These are phyloP conservation scores for Atopsyche davidsoni DNA, from an alignment of 1,140 invertebrate species.

Conservation along the genomic window DNA sequence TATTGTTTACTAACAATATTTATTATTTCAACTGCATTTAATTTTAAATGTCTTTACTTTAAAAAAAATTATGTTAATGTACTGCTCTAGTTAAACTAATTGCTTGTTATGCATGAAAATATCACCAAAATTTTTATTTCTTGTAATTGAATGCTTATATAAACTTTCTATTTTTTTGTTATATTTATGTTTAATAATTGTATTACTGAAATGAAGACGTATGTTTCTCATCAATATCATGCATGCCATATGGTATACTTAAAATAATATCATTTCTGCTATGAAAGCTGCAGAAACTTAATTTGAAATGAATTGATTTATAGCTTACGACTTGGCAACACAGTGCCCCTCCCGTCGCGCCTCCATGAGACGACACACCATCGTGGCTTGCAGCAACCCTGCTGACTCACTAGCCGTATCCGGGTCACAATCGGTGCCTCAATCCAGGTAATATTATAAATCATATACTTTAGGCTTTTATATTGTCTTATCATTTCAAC, in stretches of 20 bases:
- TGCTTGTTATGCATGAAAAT: background rate
- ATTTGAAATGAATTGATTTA: slow-evolving; percentile 3
- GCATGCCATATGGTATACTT: background rate
- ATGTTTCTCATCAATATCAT: background rate
- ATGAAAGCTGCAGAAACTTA: too few relatives aligned
- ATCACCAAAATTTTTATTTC: background rate
- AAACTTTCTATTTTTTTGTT: too few relatives aligned
- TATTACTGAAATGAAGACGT: slow-evolving; percentile 10
- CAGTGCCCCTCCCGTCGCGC: slow-evolving; percentile 65
- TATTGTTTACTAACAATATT: background rate
- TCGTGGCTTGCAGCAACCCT: slow-evolving; percentile 50
- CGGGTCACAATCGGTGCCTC: slow-evolving; percentile 60
- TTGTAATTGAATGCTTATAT: background rate
- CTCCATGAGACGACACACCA: slow-evolving; percentile 65
- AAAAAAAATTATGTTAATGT: background rate
- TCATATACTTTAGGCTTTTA: too few relatives aligned
- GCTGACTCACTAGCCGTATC: slow-evolving; percentile 40
- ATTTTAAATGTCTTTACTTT: background rate
- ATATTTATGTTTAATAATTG: too few relatives aligned
- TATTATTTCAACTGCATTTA: background rate
- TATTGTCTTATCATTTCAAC: too few relatives aligned
- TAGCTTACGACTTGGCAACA: slow-evolving; percentile 75
- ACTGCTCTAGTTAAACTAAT: background rate
- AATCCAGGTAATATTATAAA: slow-evolving; percentile 52
- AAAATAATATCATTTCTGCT: background rate